These are phyloP conservation scores for Scaptomyza polygonia DNA, from an alignment of 2,888 invertebrate species.

Conservation along the genomic window DNA sequence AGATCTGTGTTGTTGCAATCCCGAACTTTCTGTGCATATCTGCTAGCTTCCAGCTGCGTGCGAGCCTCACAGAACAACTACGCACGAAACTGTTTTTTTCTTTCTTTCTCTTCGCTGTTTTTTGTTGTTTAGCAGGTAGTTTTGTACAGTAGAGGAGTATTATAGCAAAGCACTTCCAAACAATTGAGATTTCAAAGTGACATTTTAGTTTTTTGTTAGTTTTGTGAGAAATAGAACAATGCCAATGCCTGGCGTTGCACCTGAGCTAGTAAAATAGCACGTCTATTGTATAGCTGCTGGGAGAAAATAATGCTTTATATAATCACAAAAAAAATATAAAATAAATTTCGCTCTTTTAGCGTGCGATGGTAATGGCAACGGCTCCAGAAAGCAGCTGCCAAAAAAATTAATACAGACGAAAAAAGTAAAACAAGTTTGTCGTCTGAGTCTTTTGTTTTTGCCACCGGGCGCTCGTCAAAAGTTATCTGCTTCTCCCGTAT, in stretches of 20 bases:
- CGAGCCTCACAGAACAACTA: slow-evolving; percentile 44
- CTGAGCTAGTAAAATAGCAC: slow-evolving; percentile 55
- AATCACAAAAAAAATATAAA: too few species aligned
- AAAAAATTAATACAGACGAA: slow-evolving; percentile 25
- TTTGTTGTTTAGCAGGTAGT: slow-evolving; percentile 50
- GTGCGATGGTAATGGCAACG: slow-evolving; percentile 34
- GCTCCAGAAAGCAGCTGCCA: slow-evolving; percentile 66
- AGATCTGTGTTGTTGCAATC: slow-evolving; percentile 71
- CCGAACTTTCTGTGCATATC: slow-evolving; percentile 30
- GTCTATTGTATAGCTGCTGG: slow-evolving; percentile 57
- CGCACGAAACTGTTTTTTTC: slow-evolving; percentile 52
- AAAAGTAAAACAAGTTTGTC: slow-evolving; percentile 69
- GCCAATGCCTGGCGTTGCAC: slow-evolving; percentile 56
- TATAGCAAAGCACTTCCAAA: slow-evolving; percentile 57
- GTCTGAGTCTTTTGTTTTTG: slow-evolving; percentile 67
- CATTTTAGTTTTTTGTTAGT: slow-evolving; percentile 50
- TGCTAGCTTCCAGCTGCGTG: slow-evolving; percentile 52
- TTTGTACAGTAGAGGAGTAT: slow-evolving; percentile 11
- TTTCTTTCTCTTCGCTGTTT: slow-evolving; percentile 17
- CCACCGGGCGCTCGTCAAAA: slow-evolving; percentile 25
- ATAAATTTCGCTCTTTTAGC: slow-evolving; percentile 38
- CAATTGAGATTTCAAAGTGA: slow-evolving; percentile 76
- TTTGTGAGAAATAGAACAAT: slow-evolving; percentile 63
- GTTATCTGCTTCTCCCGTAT: slow-evolving; percentile 26
- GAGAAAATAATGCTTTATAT: slow-evolving; percentile 58